Conservation (phyloP, 2,797 vertebrate genomes). For the Artibeus lituratus region DNA sequence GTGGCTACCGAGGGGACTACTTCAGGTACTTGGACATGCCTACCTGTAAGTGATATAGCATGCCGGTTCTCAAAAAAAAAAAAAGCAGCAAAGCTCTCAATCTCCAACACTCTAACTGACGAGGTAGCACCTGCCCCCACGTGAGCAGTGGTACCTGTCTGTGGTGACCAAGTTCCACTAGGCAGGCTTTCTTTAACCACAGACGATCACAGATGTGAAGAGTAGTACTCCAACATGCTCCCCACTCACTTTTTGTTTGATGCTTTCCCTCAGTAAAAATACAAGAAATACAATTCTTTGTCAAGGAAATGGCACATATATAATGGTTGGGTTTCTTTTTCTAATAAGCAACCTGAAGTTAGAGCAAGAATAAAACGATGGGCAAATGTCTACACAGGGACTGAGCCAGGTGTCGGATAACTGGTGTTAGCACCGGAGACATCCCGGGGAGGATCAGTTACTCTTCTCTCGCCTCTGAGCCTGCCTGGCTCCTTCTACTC, state of each 20-base stretch:
- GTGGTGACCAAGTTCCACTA: neutral
- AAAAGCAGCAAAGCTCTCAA: neutral
- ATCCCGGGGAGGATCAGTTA: neutral
- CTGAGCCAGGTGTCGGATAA: slow-evolving; percentile 40
- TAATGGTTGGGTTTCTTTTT: neutral
- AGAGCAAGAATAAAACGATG: neutral
- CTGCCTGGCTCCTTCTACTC: neutral
- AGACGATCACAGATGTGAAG: neutral
- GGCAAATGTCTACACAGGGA: neutral
- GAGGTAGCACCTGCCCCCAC: neutral
- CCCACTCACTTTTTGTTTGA: neutral
- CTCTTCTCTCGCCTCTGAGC: neutral
- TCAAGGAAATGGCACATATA: neutral
- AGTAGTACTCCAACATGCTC: neutral
- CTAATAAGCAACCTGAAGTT: slow-evolving; percentile 5
- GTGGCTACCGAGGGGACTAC: neutral
- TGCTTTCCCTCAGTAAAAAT: neutral
- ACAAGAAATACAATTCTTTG: neutral
- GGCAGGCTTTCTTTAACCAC: neutral
- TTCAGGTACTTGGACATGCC: neutral
- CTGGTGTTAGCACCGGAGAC: neutral
- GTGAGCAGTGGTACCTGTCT: neutral
- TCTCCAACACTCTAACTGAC: neutral
- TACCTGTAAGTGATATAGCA: neutral
- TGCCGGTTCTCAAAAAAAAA: neutral